Conservation (phyloP, 2,113 vertebrate species). For the Nothocercus julius region DNA sequence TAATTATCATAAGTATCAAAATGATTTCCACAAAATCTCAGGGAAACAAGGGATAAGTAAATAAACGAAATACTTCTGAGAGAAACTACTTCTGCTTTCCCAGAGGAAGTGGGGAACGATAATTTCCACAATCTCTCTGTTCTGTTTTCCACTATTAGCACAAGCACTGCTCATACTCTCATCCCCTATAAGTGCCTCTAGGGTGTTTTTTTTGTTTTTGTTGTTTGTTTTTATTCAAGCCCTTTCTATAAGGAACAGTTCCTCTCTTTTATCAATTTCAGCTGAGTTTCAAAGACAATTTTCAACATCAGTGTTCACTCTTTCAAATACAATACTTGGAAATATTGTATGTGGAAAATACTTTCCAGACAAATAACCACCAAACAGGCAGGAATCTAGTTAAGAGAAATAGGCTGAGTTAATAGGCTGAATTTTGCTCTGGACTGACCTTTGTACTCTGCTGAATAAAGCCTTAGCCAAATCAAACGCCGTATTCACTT, state of each 20-base stretch:
- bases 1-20: not conserved
- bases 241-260: not conserved
- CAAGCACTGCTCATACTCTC: not conserved
- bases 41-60: not conserved
- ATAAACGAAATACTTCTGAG: not conserved
- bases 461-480: not conserved
- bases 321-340: not conserved
- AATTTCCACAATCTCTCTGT: not conserved
- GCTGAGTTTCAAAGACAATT: not conserved
- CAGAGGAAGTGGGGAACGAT: accelerated
- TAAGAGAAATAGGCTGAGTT: not conserved
- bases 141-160: not conserved
- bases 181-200: not conserved
- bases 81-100: not conserved
- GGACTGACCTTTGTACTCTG: not conserved
- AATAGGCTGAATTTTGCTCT: not conserved
- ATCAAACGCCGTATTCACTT: not conserved
- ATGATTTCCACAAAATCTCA: not conserved
- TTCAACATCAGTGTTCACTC: not conserved
- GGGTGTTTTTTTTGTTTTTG: not conserved
- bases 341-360: not conserved
- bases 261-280: not conserved
- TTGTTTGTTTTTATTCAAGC: not conserved
- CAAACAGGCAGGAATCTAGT: not conserved
- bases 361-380: not conserved